Evolutionary conservation across 2,888 invertebrate species (phyloP), one percentile per base, ranked within the genome.

Genomic region (Acanthococcus lagerstroemiae): DNA sequence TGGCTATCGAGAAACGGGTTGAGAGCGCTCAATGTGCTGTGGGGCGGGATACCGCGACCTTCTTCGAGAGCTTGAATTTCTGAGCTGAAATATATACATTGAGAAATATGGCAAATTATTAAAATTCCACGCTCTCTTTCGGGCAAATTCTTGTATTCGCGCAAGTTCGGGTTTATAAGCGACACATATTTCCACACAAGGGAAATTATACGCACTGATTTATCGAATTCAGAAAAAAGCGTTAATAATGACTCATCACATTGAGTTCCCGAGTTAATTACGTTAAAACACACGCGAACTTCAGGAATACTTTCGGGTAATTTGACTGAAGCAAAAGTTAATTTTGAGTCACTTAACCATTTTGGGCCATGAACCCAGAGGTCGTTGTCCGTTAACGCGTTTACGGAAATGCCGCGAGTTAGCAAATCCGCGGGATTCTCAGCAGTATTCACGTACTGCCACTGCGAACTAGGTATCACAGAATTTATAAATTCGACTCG

Each of bases 1-100:
- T 63, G 25, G 15, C 55, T 30, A 21, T 55, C 61, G 21, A 67
- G 12, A 44, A 67, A 67, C 1, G 67, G 67, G 17, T 66, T n/a
- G 55, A 55, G 55, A 24, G 55, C 5, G 4, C 4, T 26, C 9
- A 55, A 26, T n/a, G 26, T 25, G 5, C 26, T 25, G 6, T 26
- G 17, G 7, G 17, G 12, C 3, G 25, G 55, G 48, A 48, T 48
- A 9, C 15, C 48, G 48, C 19, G 6, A 48, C 19, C 17, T 7
- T 17, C 48, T 48, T 48, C 5, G 12, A 48, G 17, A 7, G 6
- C 19, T n/a, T 17, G 19, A 17, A 48, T 48, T 17, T 48, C 48
- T 48, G 12, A n/a, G 19, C 19, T 48, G 19, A 48, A 48, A 17
- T 17, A 48, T n/a, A 48, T n/a, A 17, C 19, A 17, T 17, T 48